Base-by-base conservation (phyloP, 1,140 invertebrate genomes). In the Lithobius niger region DNA sequence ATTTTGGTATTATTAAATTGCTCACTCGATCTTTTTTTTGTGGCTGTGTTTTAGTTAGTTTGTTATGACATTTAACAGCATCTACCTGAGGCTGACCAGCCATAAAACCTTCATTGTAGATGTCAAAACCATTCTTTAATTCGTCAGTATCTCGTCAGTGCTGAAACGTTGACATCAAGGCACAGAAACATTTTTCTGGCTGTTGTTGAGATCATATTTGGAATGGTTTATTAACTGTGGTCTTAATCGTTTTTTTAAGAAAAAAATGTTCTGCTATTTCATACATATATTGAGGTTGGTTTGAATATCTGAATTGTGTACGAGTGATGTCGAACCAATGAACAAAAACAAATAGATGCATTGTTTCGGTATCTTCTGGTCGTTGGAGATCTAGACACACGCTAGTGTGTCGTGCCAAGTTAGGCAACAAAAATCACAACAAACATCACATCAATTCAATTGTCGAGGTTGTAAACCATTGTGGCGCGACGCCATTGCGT, bases 311-410 rank as follows among this genome's bases (percentile, higher is more conserved):
- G n/a, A 21, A 24, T 10, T 18, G 19, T 13, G 52, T 27, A 3
- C 27, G 19, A 13, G 27, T 6, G n/a, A 13, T 53, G 6, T 44
- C 52, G 4, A 55, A 6, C 16, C 50, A 40, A 49, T 22, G 27
- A 6, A 4, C 4, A n/a, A 25, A 55, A 55, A 50, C 27, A 26
- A 21, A 55, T 25, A 55, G 24, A 24, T 48, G 19, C 16, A 50
- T 21, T 22, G 4, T 27, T 48, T 55, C 40, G 4, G 50, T 27
- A n/a, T 56, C 31, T 22, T 28, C 26, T 36, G 55, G 55, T 26
- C 55, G 21, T 4, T 42, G 52, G 6, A 62, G 60, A 56, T 66
- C n/a, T n/a, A n/a, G n/a, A n/a, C n/a, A n/a, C n/a, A n/a, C n/a
- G n/a, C n/a, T n/a, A n/a, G n/a, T n/a, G n/a, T n/a, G n/a, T n/a